These are phyloP conservation scores for Dolichotis patagonum DNA, from an alignment of 2,113 vertebrate species.

Conservation along the genomic window DNA sequence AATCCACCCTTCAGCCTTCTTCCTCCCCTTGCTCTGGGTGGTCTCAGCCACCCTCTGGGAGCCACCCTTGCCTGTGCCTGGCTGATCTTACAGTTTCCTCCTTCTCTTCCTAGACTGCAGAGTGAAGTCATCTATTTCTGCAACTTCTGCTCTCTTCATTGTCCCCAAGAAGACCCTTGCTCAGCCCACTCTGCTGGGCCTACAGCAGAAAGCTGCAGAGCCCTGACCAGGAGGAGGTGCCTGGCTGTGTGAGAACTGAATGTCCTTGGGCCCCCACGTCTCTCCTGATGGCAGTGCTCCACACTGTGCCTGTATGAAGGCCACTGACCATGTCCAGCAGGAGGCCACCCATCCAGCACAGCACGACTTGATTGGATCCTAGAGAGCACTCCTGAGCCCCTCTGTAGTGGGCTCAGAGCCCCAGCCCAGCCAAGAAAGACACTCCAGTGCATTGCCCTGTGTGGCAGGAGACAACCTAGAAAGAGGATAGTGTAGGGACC, in stretches of 20 bases:
- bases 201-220: not conserved
- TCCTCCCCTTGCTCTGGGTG: not conserved
- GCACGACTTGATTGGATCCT: not conserved
- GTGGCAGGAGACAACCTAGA: not conserved
- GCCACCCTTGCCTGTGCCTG: not conserved
- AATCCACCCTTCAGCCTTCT: not conserved
- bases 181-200: not conserved
- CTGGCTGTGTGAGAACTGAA: not conserved
- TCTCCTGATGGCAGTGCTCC: not conserved
- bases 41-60: not conserved
- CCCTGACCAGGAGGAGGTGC: not conserved
- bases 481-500: not conserved
- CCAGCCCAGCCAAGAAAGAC: not conserved
- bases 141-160: not conserved
- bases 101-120: not conserved
- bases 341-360: not conserved
- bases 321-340: not conserved
- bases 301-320: not conserved
- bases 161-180: not conserved
- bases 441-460: not conserved
- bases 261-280: fast-evolving
- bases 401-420: not conserved
- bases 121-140: not conserved
- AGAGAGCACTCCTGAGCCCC: not conserved
- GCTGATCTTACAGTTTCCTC: not conserved